phyloP scores from a whole-genome alignment of 2,113 vertebrate species.

The Amazona guildingii region DNA sequence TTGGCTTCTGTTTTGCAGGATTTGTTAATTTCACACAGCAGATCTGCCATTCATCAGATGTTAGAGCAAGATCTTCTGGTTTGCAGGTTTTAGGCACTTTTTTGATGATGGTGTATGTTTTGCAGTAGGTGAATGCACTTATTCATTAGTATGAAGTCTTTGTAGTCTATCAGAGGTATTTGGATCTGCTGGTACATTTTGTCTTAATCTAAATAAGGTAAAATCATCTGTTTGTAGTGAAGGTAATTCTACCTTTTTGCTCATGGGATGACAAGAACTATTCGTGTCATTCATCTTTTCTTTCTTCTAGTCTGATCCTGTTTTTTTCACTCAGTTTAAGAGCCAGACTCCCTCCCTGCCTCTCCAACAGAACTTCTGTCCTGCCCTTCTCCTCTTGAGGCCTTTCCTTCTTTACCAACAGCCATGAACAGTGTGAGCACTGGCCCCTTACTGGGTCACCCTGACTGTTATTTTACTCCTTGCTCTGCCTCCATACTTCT shows the following conservation, averaged over 20 bases:
- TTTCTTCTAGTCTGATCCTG: background rate
- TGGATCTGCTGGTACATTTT: background rate
- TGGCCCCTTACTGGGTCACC: rapidly evolving
- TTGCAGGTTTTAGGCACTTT: background rate
- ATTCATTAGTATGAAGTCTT: background rate
- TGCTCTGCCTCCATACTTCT: background rate
- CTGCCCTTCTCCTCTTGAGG: rapidly evolving
- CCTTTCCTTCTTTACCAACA: background rate
- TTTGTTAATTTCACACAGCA: background rate
- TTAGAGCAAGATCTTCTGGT: background rate
- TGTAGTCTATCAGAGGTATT: background rate
- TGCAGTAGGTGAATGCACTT: background rate
- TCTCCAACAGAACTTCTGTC: background rate
- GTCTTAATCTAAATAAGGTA: background rate
- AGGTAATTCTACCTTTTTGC: background rate
- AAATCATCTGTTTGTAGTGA: background rate
- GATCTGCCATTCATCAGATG: background rate
- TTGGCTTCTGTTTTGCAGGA: background rate
- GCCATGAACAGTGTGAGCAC: background rate
- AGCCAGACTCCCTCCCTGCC: background rate
- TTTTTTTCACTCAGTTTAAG: background rate
- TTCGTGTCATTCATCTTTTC: background rate
- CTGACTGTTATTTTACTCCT: background rate
- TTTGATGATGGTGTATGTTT: background rate
- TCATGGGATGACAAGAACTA: background rate